Evolutionary conservation across 2,888 invertebrate species (phyloP), one percentile per base, ranked within the genome.

Genomic region (Melikaiella ostensackeni): DNA sequence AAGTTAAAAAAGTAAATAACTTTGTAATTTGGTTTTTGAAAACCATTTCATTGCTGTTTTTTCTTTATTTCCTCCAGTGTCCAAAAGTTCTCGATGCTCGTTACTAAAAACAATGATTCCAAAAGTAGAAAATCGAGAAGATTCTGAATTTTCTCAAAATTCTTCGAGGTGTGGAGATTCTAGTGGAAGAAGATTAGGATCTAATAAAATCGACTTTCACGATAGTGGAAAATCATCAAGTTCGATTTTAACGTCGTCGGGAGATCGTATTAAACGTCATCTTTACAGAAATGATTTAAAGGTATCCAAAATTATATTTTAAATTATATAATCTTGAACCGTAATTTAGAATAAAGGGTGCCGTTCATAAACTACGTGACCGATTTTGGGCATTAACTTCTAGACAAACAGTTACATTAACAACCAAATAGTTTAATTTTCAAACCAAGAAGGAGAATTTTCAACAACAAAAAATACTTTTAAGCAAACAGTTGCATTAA

Each of bases 131-230:
- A 66, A 19, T 21, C n/a, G 19, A 38, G 63, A 55, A 50, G 64
- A 75, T 27, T 46, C 27, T 19, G 24, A 64, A 24, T 21, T 6
- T n/a, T 55, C 46, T 50, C 50, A 30, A 50, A n/a, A 50, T 33
- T 70, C 70, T 30, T 70, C 70, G n/a, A 27, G 27, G 30, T 50
- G 6, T 33, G 30, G 30, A 19, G 70, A 70, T 33, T 30, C 30
- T 9, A 70, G 70, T 50, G 70, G 13, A 50, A n/a, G 50, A 30
- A 70, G 50, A 70, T 33, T 55, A 30, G 19, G 9, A 46, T 70
- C 13, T 11, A 55, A n/a, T 27, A 16, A 30, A 13, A 70, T 24
- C 24, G 24, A 42, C 24, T 27, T 27, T 59, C 24, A 13, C 13
- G 59, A 16, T 27, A 9, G 27, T 42, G 50, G 11, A 33, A 70